Base-by-base conservation (phyloP, 2,797 vertebrate genomes). In the Eurystomus glaucurus region DNA sequence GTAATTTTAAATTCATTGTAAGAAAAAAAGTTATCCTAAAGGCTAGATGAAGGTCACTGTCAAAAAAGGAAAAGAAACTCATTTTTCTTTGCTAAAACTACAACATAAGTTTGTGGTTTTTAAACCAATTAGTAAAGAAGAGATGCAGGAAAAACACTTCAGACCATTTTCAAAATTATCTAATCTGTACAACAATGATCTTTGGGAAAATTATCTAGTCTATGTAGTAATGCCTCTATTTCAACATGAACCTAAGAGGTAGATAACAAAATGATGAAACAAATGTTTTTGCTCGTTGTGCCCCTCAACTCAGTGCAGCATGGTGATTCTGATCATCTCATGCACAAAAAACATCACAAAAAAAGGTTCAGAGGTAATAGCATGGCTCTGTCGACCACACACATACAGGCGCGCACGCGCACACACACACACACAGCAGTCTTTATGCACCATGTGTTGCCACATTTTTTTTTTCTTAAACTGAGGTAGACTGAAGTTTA, bases 221-320 rank as follows among this genome's bases (percentile, higher is more conserved):
- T 97, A 97, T 98, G 98, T 98, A 99, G 99, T 99, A 99, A 99
- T 99, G 99, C 99, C 99, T 99, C 99, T 98, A 99, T 99, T 99
- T 99, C 98, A 99, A 99, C 98, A 99, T 98, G 98, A 98, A 97
- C 99, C 98, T 99, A 99, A 98, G 99, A 99, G 99, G 99, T 99
- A 99, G 99, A 99, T 99, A 99, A 98, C 98, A 99, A 99, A 99
- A 98, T 98, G 98, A 99, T 98, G 98, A 98, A 98, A 96, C 97
- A 98, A 97, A 98, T 98, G 96, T 95, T 98, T 98, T 98, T 98
- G 98, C 98, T 98, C 98, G 98, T 99, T 99, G 98, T 98, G 98
- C 99, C 99, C 99, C 99, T 99, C 98, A 98, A 98, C 98, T 98
- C 98, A 98, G 98, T 98, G 98, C 98, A 98, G 97, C 93, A 95